Evolutionary conservation across 2,797 vertebrate genomes (phyloP).

Genomic region (Poeciliopsis paucimaculata): DNA sequence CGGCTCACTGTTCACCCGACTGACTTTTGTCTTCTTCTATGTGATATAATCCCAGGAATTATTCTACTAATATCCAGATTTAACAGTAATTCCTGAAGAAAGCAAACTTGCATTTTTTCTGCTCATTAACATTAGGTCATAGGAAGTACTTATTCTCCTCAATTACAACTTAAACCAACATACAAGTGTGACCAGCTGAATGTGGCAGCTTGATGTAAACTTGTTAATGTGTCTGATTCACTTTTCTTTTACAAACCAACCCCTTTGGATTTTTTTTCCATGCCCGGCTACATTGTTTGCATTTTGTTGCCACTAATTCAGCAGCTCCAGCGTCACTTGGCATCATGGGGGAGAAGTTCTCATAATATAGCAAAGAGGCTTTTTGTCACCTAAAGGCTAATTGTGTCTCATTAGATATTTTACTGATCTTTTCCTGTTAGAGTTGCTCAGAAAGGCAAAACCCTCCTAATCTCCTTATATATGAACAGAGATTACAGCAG

Average conservation of each 20-base stretch:
- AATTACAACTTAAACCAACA: neutral
- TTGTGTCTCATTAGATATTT: conserved; percentile 8
- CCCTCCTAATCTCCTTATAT: neutral
- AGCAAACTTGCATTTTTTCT: neutral
- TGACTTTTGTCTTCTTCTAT: neutral
- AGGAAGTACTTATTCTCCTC: neutral
- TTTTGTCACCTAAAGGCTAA: conserved; percentile 15
- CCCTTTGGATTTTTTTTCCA: neutral
- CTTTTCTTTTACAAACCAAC: neutral
- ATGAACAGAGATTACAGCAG: conserved; percentile 3
- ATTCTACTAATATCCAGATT: neutral
- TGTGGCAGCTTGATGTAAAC: neutral
- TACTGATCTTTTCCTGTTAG: conserved; percentile 1
- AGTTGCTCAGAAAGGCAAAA: conserved; percentile 16
- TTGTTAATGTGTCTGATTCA: neutral
- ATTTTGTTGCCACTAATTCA: neutral
- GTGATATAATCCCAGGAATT: neutral
- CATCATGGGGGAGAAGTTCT: conserved; percentile 2
- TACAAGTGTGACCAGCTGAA: neutral
- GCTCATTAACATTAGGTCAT: neutral
- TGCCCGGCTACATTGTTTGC: neutral
- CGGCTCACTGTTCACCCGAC: neutral
- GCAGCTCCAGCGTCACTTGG: neutral
- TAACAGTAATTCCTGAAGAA: neutral
- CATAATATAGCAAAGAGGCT: neutral